Evolutionary conservation across 2,888 invertebrate genomes (phyloP).

Genomic region (Venusia cambrica): DNA sequence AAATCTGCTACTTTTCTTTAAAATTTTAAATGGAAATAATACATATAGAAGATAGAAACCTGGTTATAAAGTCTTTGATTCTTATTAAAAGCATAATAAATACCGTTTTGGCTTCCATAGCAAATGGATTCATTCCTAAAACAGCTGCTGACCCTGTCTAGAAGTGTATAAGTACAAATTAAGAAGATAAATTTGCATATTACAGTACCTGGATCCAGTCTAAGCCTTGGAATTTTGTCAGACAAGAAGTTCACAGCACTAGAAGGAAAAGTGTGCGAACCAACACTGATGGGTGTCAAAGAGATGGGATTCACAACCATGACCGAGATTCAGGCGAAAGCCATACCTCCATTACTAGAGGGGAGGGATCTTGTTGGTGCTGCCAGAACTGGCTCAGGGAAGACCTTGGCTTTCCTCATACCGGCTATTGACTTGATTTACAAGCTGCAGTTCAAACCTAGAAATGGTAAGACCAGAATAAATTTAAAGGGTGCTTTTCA

Average conservation of each 20-base stretch:
- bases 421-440: constrained; percentile 96
- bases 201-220: constrained; percentile 84
- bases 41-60: no score
- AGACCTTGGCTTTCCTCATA: constrained; percentile 96
- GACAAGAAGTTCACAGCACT: constrained; percentile 81
- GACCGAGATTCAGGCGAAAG: constrained; percentile 96
- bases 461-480: constrained; percentile 85
- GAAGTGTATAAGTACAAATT: no score
- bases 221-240: constrained; percentile 82
- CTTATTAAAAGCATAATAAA: no score
- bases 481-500: no score
- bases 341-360: constrained; percentile 93
- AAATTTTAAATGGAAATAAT: no score
- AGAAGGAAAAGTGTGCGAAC: constrained; percentile 87
- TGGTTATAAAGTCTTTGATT: no score
- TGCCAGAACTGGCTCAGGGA: constrained; percentile 98
- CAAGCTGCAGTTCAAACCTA: constrained; percentile 94
- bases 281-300: constrained; percentile 89
- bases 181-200: constrained; percentile 31
- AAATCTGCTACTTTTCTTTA: no score
- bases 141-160: no score
- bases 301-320: constrained; percentile 97
- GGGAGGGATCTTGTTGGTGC: constrained; percentile 96
- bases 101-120: no score
- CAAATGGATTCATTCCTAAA: no score